Base-by-base conservation (phyloP, 2,797 vertebrate species). In the Salarias fasciatus region DNA sequence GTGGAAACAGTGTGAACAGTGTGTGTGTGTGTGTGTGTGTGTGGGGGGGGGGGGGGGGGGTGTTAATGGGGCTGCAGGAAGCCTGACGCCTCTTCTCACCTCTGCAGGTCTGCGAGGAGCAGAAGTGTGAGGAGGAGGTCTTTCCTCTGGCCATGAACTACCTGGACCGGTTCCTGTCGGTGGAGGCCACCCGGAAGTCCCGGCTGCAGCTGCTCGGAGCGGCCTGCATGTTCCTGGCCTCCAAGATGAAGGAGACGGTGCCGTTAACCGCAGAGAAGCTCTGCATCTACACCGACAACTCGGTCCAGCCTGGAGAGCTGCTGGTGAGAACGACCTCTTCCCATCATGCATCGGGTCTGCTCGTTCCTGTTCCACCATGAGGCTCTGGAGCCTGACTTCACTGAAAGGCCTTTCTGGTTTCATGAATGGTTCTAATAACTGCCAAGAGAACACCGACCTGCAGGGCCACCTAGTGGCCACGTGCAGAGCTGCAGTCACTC, bases 71-170 rank as follows among this genome's bases (percentile, higher is more conserved):
- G 48, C 15, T 11, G n/a, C 44, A 35, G 33, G 33, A 6, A 6
- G 33, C 33, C 33, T 35, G 6, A 35, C 5, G 33, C 48, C 53
- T 52, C 46, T 40, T 78, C 73, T 85, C 74, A 40, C 72, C 72
- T 80, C 54, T 11, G 33, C 85, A 99, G 97, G 97, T 99, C 69
- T 99, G 97, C 64, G 97, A 99, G 86, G 97, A 99, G 72, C 96
- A 99, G 93, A 98, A 97, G 86, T 99, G 97, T 56, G 97, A 99
- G 92, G 97, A 98, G 87, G 97, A 98, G 86, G 97, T 99, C 81
- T 99, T 99, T 83, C 96, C 97, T 31, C 92, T 98, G 90, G 97
- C 97, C 77, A 97, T 99, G 96, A 99, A 98, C 94, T 99, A 98
- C 92, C 93, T 99, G 94, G 97, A 99, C 92, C 93, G 97, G 88